Evolutionary conservation across 53 echinoderm and acorn worm species (phyloP).

Genomic region (Pentamera pediparva): DNA sequence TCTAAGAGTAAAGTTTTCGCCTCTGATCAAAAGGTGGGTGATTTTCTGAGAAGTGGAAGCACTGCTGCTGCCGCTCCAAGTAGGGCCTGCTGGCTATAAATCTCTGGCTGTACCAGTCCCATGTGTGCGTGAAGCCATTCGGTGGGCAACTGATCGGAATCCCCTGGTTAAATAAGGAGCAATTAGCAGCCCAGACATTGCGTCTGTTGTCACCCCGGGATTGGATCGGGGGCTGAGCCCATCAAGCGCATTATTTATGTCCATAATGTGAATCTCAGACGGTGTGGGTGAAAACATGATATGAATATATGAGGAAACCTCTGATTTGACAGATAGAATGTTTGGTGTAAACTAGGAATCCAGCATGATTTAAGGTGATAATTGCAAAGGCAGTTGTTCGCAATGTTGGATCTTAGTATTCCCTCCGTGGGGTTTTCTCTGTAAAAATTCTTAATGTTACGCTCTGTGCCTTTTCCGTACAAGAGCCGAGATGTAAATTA

Average conservation of each 20-base stretch:
- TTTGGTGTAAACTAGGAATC: not conserved
- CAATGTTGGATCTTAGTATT: not conserved
- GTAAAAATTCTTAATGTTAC: not conserved
- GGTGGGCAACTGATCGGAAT: not conserved
- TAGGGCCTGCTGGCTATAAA: no score
- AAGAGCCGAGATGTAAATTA: no score
- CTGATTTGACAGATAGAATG: not conserved
- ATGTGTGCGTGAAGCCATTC: not conserved
- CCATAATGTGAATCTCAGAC: not conserved
- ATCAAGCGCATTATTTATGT: slow-evolving; percentile 9
- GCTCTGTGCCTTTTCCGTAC: no score
- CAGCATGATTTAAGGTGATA: slow-evolving; percentile 6
- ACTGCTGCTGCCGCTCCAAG: no score
- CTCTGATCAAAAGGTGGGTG: no score
- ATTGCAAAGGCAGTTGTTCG: not conserved
- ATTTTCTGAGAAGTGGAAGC: no score
- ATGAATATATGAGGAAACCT: not conserved
- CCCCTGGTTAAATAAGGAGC: slow-evolving; percentile 11
- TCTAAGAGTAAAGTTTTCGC: no score
- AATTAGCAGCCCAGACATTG: slow-evolving; percentile 11
- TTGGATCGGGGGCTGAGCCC: not conserved
- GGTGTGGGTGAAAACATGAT: not conserved
- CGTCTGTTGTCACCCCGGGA: slow-evolving; percentile 2
- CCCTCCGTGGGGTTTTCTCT: not conserved
- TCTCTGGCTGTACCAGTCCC: slow-evolving; percentile 1